Evolutionary conservation across 1,140 invertebrate species (phyloP).

Genomic region (Sycobia sp.): DNA sequence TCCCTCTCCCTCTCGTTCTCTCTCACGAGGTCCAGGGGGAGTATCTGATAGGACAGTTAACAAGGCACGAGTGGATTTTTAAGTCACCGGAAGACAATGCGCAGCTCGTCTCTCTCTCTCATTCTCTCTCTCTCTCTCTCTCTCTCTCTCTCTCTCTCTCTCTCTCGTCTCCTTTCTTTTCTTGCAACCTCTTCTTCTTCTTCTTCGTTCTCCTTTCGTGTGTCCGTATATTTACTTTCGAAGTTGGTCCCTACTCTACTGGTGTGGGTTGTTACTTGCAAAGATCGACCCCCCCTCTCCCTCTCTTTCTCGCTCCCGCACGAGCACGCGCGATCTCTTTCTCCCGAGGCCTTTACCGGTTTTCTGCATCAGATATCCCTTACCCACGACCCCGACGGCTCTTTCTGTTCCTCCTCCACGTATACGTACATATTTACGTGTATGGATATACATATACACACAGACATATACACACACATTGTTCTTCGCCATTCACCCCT

Average conservation of each 20-base stretch:
- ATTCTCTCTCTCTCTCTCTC: constrained; percentile 9
- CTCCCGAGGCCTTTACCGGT: constrained; percentile 52
- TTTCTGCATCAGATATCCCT: constrained; percentile 60
- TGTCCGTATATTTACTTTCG: constrained; percentile 48
- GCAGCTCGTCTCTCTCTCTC: constrained; percentile 5
- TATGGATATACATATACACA: not conserved
- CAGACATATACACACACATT: no score
- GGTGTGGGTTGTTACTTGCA: constrained; percentile 15
- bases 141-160: constrained; percentile 3
- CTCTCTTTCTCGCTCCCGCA: no score
- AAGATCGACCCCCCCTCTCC: constrained; percentile 19
- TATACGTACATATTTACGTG: constrained; percentile 8
- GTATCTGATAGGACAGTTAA: constrained; percentile 59
- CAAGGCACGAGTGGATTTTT: constrained; percentile 62
- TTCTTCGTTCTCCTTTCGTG: constrained; percentile 36
- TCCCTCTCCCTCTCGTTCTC: constrained; percentile 33
- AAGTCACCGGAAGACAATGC: constrained; percentile 59
- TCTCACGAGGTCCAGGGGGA: constrained; percentile 33
- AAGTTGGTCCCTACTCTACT: constrained; percentile 13
- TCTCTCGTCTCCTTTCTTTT: constrained; percentile 5
- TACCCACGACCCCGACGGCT: constrained; percentile 52
- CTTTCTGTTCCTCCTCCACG: constrained; percentile 30
- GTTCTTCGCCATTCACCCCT: no score
- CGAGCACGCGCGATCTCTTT: no score
- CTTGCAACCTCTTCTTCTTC: not conserved